Evolutionary conservation across 2,888 invertebrate genomes (phyloP).

Genomic region (Plebejus argus): DNA sequence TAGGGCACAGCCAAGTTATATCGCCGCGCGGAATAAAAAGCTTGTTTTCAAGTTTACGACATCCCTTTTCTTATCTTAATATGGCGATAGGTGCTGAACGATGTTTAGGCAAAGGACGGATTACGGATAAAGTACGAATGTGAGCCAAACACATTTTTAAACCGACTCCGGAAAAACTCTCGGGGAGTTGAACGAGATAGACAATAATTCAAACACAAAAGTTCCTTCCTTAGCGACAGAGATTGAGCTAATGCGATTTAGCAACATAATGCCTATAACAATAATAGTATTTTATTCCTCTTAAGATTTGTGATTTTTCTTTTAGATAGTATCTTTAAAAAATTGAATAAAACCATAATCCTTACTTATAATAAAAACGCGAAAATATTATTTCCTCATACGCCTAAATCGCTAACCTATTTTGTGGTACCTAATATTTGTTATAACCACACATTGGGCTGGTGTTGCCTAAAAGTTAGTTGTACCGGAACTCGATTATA

Average conservation of each 20-base stretch:
- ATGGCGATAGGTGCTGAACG: conserved; percentile 64
- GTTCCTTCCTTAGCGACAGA: conserved; percentile 15
- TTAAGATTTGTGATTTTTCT: neutral
- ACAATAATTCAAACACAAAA: conserved; percentile 27
- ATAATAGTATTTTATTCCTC: neutral
- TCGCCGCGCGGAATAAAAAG: conserved; percentile 57
- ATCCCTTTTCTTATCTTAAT: conserved; percentile 68
- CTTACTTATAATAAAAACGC: neutral
- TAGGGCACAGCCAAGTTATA: neutral
- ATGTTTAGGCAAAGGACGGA: conserved; percentile 55
- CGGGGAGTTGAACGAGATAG: conserved; percentile 35
- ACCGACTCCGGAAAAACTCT: conserved; percentile 41
- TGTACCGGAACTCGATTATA: neutral
- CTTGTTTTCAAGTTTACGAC: conserved; percentile 69
- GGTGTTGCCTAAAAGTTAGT: neutral
- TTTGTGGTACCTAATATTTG: neutral
- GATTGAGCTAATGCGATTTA: conserved; percentile 5
- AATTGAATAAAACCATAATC: neutral
- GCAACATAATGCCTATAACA: conserved; percentile 10
- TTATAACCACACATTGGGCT: neutral
- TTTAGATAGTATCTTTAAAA: neutral
- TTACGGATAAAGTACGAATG: conserved; percentile 51
- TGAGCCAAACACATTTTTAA: conserved; percentile 45
- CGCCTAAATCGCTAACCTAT: too few species aligned
- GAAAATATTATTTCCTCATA: neutral